Base-by-base conservation (phyloP, 2,113 vertebrate genomes). In the Phalacrocorax aristotelis region DNA sequence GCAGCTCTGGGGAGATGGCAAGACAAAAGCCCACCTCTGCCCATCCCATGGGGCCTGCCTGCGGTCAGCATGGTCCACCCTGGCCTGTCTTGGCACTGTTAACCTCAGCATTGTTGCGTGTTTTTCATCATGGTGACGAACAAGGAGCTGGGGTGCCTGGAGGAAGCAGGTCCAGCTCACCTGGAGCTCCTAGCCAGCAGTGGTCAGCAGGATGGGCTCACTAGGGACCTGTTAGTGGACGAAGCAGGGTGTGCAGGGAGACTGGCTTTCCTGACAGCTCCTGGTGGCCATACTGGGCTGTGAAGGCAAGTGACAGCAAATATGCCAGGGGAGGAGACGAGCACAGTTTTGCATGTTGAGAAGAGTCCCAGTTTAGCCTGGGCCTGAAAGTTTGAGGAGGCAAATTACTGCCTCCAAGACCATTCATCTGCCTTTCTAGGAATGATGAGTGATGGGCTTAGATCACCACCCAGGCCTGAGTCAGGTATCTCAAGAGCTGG, bases 311-410 rank as follows among this genome's bases (percentile, higher is more conserved):
- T 30, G 36, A 61, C 49, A 85, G 23, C 40, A 68, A 84, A 74
- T 7, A 10, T 8, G 1, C 38, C 1, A 4, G 51, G 40, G 21
- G 9, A 48, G 27, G 11, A 77, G 30, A 62, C 0, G 0, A 81
- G 55, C 6, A 6, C 2, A 5, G 23, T 85, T 70, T 54, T 66
- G 17, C 32, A 15, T 0, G 2, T 54, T 58, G 54, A 62, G 40
- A 58, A 72, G 74, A 91, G 34, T 57, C 76, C 18, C 11, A 11
- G 27, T 80, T 94, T 66, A 91, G n/a, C n/a, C 10, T 77, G 38
- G 22, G 14, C 46, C 77, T 90, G 51, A 51, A 65, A 64, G 26
- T 54, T 54, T 71, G 44, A 71, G 51, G 55, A 84, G 38, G 44
- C 44, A 51, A 70, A 20, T 87, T 70, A 25, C 36, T 89, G 46